phyloP scores from a whole-genome alignment of 2,113 vertebrate species.

The Anas platyrhynchos region DNA sequence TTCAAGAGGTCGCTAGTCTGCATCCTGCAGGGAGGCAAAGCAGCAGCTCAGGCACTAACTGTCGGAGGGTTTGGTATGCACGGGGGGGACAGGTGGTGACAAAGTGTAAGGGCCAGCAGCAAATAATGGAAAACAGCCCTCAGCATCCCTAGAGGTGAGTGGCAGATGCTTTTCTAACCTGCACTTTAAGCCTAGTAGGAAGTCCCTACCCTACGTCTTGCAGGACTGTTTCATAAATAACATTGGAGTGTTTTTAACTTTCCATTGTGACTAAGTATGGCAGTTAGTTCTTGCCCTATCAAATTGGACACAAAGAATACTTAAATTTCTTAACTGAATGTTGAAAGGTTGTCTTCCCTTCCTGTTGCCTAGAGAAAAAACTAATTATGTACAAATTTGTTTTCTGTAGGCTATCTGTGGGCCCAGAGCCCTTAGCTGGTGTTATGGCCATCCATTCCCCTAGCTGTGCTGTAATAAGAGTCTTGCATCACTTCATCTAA shows the following conservation, averaged over 20 bases:
- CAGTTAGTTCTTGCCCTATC: neutral
- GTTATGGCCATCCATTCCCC: rapidly evolving
- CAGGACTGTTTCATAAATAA: neutral
- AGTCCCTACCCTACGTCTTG: neutral
- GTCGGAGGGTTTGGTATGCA: neutral
- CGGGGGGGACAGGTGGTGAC: rapidly evolving
- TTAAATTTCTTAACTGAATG: conserved; percentile 13
- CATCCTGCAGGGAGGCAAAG: neutral
- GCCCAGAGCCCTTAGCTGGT: neutral
- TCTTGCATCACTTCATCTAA: neutral
- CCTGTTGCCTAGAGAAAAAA: conserved; percentile 49
- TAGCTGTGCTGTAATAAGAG: neutral
- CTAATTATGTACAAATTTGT: neutral
- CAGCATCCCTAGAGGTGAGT: neutral
- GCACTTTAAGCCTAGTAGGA: neutral
- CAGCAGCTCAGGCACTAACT: rapidly evolving
- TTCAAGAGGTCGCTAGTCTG: conserved; percentile 40
- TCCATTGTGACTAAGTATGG: neutral
- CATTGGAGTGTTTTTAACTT: neutral
- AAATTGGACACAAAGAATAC: neutral
- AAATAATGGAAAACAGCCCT: neutral
- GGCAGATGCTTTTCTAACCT: neutral
- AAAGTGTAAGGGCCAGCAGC: neutral
- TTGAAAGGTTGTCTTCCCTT: neutral
- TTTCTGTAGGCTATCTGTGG: neutral